Evolutionary conservation across 2,113 vertebrate genomes (phyloP), one percentile per base, ranked within the genome.

Genomic region (Oreochromis spilurus): DNA sequence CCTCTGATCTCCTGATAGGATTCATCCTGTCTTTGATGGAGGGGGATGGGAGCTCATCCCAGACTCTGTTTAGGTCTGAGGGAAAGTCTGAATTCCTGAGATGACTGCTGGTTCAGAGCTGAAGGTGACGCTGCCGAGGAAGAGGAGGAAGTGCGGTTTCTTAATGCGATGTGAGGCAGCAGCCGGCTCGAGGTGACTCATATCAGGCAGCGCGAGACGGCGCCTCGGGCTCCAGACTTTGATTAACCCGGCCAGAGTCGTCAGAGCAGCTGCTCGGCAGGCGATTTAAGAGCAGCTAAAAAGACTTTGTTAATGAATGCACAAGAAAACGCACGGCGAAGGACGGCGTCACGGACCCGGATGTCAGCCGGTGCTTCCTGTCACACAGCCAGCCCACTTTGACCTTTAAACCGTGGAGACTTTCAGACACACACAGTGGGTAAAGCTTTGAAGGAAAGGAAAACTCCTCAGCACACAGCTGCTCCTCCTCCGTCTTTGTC

Each of bases 1-100:
- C 55, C 89, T 92, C 91, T 91, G 90, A 94, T 94, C 91, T 92
- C 86, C 92, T 92, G 91, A 94, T 88, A 92, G 90, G 48, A 57
- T 21, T 72, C 65, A 26, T 55, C 21, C 81, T 1, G 14, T 5
- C 54, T 83, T 45, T 84, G 83, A 60, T 48, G 54, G 67, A 57
- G 67, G 38, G 29, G 29, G 26, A 11, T 29, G 38, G 58, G 55
- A 2, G 40, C 17, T 31, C 26, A 4, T 75, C 67, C 40, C 70
- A 75, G 24, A 75, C 43, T 14, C 24, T 29, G 43, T 83, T 45
- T 21, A 57, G 29, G 10, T 48, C 72, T 26, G 5, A 54, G 34
- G 70, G 24, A 54, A 4, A 45, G 34, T 48, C 60, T 21, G 70
- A 55, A 84, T 70, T 72, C 81, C 81, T 80, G 57, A 79, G 50